Conservation (phyloP, 1,140 invertebrate species). For the Drosophila fuyamai region DNA sequence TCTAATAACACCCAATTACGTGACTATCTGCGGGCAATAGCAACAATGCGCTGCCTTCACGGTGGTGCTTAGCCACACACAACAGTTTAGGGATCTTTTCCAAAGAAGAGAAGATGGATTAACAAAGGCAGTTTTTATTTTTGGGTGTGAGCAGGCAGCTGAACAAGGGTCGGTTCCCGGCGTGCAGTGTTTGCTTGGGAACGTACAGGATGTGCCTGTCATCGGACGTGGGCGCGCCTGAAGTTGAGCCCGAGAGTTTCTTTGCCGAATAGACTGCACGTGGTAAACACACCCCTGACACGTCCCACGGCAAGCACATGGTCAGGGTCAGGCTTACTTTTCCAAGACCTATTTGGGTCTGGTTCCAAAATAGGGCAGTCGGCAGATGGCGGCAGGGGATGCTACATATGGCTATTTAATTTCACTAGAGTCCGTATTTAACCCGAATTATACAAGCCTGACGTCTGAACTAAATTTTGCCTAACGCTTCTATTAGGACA, state of each 20-base stretch:
- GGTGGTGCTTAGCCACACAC: constrained; percentile 1
- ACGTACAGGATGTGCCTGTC: constrained; percentile 40
- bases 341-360: constrained; percentile 20
- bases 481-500: constrained; percentile 1
- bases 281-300: constrained; percentile 30
- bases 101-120: constrained; percentile 3
- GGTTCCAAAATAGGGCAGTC: constrained; percentile 3
- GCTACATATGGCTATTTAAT: constrained; percentile 1
- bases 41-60: neutral
- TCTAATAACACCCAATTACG: constrained; percentile 1
- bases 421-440: neutral
- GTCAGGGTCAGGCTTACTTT: constrained; percentile 7
- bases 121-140: neutral
- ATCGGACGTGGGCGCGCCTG: constrained; percentile 18
- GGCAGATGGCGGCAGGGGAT: constrained; percentile 2
- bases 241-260: neutral
- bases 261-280: constrained; percentile 21
- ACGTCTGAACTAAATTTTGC: constrained; percentile 12
- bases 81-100: constrained; percentile 5
- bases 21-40: constrained; percentile 15
- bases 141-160: constrained; percentile 14
- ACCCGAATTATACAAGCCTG: neutral
- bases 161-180: constrained; percentile 1
- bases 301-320: constrained; percentile 11
- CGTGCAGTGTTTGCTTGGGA: constrained; percentile 13